A percentile compares a stretch with the other conserved stretches of the same genome.
phyloP scores from a whole-genome alignment of 2,113 vertebrate species.

The Gymnogyps californianus region DNA sequence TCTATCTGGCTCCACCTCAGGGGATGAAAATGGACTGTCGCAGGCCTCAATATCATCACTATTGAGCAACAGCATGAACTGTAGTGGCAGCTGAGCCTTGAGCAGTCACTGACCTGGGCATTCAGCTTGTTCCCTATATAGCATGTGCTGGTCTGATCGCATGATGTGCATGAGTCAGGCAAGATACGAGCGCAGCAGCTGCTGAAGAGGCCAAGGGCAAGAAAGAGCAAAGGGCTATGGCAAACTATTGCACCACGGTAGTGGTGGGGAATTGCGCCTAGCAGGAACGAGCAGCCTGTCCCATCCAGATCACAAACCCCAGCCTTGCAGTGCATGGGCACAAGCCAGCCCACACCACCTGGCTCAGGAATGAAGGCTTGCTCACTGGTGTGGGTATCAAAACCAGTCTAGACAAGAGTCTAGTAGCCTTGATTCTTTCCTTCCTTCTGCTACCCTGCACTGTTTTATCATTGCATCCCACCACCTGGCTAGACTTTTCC shows the following conservation, averaged over 20 bases:
- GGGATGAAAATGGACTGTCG: neutral
- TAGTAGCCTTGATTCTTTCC: neutral
- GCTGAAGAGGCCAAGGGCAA: neutral
- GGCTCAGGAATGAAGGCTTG: neutral
- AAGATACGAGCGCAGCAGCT: rapidly evolving
- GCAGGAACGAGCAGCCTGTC: neutral
- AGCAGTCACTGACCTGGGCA: neutral
- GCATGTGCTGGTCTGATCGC: neutral
- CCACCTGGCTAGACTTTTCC: neutral
- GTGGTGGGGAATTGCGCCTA: neutral
- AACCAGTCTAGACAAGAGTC: neutral
- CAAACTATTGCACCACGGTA: rapidly evolving
- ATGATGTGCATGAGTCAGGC: rapidly evolving
- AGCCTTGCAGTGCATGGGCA: rapidly evolving
- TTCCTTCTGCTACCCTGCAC: neutral
- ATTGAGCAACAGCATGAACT: neutral
- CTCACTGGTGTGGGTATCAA: neutral
- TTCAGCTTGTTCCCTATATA: neutral
- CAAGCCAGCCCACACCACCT: neutral
- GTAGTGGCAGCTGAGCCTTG: neutral
- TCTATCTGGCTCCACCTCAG: neutral
- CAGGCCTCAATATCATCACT: neutral
- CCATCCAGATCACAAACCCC: neutral
- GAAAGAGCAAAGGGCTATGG: neutral
- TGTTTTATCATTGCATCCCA: neutral